Percentiles rank a stretch among this genome's conserved stretches.
These are phyloP conservation scores for Siniperca undulata DNA, from an alignment of 2,797 vertebrate genomes.

Conservation along the genomic window DNA sequence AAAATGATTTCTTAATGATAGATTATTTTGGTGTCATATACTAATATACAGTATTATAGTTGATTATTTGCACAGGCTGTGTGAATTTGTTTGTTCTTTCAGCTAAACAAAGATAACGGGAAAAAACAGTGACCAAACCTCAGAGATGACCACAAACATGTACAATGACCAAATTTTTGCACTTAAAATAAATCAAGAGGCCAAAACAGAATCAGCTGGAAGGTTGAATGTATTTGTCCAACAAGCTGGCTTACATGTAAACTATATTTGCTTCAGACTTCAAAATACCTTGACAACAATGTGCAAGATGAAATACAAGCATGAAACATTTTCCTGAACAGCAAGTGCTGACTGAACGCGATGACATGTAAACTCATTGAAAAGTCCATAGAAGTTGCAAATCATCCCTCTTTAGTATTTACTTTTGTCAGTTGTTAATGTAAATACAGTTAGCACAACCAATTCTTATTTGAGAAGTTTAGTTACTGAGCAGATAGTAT, in stretches of 20 bases:
- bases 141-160: neutral
- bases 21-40: neutral
- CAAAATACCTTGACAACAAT: neutral
- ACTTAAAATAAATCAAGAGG: neutral
- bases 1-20: neutral
- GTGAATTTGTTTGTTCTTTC: neutral
- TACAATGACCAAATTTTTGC: neutral
- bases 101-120: neutral
- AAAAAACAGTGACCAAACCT: neutral
- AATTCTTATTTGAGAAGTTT: neutral
- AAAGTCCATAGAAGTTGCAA: neutral
- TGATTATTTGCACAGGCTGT: neutral
- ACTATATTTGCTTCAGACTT: neutral
- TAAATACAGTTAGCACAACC: neutral
- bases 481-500: neutral
- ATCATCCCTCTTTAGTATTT: neutral
- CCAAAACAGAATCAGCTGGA: neutral
- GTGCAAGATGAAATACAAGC: neutral
- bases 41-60: neutral
- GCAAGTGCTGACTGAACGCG: neutral
- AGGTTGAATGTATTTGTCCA: conserved; percentile 13
- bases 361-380: neutral
- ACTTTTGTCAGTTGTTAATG: neutral
- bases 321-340: conserved; percentile 4
- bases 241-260: neutral